Base-by-base conservation (phyloP, 2,797 vertebrate species). In the Manis javanica region DNA sequence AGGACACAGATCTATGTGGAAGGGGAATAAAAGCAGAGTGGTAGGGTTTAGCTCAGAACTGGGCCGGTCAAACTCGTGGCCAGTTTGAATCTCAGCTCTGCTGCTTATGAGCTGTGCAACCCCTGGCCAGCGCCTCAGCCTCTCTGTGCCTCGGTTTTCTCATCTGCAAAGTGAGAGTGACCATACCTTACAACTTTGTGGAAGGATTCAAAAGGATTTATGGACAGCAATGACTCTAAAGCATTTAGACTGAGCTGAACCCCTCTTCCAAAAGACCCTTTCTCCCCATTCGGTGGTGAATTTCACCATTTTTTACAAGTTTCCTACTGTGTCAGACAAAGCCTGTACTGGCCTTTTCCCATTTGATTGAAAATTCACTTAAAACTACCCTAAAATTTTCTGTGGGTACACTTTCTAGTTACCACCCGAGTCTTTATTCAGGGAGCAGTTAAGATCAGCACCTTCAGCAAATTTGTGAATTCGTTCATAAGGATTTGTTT, bases 1-100 rank as follows among this genome's bases (percentile, higher is more conserved):
- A 98, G 99, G 99, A 12, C 99, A 99, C 97, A 99, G 99, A 98
- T 99, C 99, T 99, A 96, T 64, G 14, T 0, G 2, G 61, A 15
- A 31, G n/a, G 71, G 59, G 42, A 42, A 8, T 23, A 46, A 59
- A 92, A 66, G 89, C 82, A 63, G 87, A 46, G 88, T 39, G 29
- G 64, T 29, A 69, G 75, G 90, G 90, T 23, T 81, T 29, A 46
- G 95, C 66, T 90, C 81, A 42, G 4, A 2, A 3, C 23, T 0
- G 26, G 51, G 66, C 59, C 87, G 3, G 53, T 0, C 23, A 1
- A 15, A 12, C 15, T 15, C 72, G 34, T 3, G 19, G 37, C 79
- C 42, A 21, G 51, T 1, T 18, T 3, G 34, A 75, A 59, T 24
- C 64, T 68, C 63, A 23, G 53, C 18, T 57, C 0, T 0, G 51